These are phyloP conservation scores for Spondyliosoma cantharus DNA, from an alignment of 2,797 vertebrate species.

Conservation along the genomic window DNA sequence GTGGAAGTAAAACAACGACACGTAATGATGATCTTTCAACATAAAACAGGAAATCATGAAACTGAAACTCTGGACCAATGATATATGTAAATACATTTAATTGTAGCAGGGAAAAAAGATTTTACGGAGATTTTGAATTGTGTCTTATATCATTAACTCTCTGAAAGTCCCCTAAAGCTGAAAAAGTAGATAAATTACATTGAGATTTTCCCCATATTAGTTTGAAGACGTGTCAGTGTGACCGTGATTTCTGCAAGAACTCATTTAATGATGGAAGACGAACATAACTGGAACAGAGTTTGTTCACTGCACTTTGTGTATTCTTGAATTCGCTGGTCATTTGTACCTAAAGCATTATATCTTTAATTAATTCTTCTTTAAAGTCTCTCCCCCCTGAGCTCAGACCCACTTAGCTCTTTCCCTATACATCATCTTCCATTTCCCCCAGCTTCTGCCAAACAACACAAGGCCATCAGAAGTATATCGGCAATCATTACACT, in stretches of 20 bases:
- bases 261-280: background rate
- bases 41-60: too few species aligned
- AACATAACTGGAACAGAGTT: background rate
- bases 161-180: constrained; percentile 3
- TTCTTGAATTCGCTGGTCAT: background rate
- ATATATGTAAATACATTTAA: background rate
- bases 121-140: background rate
- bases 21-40: too few species aligned
- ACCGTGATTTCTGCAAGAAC: constrained; percentile 2
- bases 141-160: background rate
- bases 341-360: background rate
- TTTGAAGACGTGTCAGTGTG: background rate
- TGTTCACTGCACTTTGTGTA: background rate
- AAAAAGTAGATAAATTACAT: constrained; percentile 1
- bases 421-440: constrained; percentile 25
- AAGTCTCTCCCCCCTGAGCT: background rate
- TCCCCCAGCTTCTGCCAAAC: constrained; percentile 36
- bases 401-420: background rate
- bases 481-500: constrained; percentile 68
- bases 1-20: too few species aligned
- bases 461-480: constrained; percentile 66
- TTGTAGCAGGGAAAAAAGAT: background rate
- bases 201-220: background rate
- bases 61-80: too few species aligned
- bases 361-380: background rate